Conservation (phyloP, 2,113 vertebrate genomes). For the Balaenoptera acutorostrata region DNA sequence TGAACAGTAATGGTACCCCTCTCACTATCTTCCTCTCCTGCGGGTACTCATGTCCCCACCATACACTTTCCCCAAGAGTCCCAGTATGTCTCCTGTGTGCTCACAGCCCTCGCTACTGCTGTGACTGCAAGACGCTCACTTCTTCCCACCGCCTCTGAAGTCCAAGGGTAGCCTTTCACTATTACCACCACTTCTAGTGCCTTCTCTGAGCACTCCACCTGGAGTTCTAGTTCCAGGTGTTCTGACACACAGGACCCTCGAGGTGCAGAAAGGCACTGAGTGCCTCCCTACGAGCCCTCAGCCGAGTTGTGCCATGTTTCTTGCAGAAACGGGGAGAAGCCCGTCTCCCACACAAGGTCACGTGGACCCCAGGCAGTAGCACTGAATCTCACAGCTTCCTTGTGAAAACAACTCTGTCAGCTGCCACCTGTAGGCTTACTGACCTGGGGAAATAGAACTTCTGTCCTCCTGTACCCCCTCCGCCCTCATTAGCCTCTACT, state of each 20-base stretch:
- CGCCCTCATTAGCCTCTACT: background rate
- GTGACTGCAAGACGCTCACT: background rate
- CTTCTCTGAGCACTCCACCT: background rate
- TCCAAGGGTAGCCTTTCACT: background rate
- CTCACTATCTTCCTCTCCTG: background rate
- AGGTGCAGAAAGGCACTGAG: background rate
- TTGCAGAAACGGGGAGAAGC: background rate
- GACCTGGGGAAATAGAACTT: background rate
- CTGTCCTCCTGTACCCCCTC: background rate
- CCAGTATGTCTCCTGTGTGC: background rate
- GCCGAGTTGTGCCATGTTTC: background rate
- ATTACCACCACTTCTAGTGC: background rate
- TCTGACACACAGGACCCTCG: background rate
- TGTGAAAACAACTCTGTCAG: background rate
- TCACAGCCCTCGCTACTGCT: background rate
- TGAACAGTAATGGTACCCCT: rapidly evolving
- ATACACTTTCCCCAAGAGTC: background rate
- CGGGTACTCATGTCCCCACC: background rate
- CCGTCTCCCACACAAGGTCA: background rate
- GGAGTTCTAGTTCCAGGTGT: background rate
- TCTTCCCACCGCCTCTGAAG: background rate
- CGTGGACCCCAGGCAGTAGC: background rate
- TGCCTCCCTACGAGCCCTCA: background rate
- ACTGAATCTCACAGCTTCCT: background rate
- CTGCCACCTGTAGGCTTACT: background rate